These are phyloP conservation scores for Xyrauchen texanus DNA, from an alignment of 2,113 vertebrate species.

Conservation along the genomic window DNA sequence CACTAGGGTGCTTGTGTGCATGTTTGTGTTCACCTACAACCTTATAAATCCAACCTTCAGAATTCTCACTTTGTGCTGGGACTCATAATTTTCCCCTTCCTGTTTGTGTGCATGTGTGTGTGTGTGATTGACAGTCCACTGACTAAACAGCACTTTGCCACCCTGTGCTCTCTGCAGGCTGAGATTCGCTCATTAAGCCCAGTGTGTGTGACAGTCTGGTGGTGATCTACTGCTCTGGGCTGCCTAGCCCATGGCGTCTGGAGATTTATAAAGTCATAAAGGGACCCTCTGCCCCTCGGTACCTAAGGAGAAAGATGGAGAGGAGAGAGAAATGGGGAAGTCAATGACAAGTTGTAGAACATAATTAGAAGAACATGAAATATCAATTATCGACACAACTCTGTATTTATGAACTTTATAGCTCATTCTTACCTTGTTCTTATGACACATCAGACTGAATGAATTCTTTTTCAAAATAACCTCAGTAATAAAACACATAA, in stretches of 20 bases:
- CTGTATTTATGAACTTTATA: background rate
- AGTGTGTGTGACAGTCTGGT: slow-evolving; percentile 44
- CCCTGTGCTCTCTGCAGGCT: slow-evolving; percentile 35
- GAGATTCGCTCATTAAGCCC: slow-evolving; percentile 50
- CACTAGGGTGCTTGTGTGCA: no score
- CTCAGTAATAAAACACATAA: background rate
- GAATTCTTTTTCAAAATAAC: background rate
- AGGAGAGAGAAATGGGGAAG: background rate
- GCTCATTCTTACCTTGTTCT: slow-evolving; percentile 1
- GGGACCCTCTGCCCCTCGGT: slow-evolving; percentile 11
- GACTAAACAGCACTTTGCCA: slow-evolving; percentile 39
- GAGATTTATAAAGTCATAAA: slow-evolving; percentile 49
- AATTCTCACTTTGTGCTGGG: slow-evolving; percentile 3
- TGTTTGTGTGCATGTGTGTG: background rate
- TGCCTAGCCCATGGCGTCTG: slow-evolving; percentile 27
- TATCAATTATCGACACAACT: background rate
- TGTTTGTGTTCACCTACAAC: background rate
- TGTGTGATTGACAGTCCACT: slow-evolving; percentile 47
- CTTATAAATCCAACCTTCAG: slow-evolving; percentile 18
- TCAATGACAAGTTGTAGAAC: slow-evolving; percentile 38
- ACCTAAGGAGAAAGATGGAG: slow-evolving; percentile 10
- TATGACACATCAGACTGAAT: background rate
- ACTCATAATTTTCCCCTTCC: slow-evolving; percentile 24
- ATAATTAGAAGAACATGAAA: slow-evolving; percentile 16
- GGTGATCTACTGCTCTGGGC: slow-evolving; percentile 47